These are phyloP conservation scores for Stenolophus ochropezus DNA, from an alignment of 2,888 invertebrate genomes.

Conservation along the genomic window DNA sequence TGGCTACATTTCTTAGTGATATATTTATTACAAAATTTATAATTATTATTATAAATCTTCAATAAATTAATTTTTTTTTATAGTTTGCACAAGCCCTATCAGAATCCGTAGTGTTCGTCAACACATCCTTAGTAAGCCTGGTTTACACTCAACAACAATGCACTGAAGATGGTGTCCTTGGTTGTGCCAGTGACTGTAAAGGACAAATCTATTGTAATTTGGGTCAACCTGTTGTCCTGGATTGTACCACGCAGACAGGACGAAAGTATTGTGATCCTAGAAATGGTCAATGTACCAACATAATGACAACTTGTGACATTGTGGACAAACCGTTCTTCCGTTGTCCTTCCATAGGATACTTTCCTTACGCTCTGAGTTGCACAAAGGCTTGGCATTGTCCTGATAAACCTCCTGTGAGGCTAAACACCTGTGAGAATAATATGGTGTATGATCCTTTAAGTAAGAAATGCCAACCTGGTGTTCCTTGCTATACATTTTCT, in stretches of 20 bases:
- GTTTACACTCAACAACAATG: not conserved
- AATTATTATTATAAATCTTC: no score
- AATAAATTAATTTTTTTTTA: not conserved
- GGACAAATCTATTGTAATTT: not conserved
- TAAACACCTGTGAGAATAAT: not conserved
- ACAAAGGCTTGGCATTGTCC: slow-evolving; percentile 12
- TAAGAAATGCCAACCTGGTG: not conserved
- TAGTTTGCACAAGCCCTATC: not conserved
- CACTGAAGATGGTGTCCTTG: not conserved
- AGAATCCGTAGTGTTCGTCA: not conserved
- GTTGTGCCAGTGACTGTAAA: slow-evolving; percentile 16
- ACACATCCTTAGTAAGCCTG: not conserved
- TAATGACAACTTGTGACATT: not conserved
- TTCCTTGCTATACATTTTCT: slow-evolving; percentile 37
- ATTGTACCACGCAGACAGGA: slow-evolving; percentile 24
- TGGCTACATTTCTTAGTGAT: no score
- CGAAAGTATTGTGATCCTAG: not conserved
- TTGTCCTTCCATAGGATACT: slow-evolving; percentile 24
- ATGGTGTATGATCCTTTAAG: not conserved
- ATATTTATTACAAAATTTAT: no score
- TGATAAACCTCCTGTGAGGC: not conserved
- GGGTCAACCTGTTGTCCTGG: not conserved
- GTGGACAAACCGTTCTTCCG: not conserved
- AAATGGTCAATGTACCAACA: not conserved
- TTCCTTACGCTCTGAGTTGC: slow-evolving; percentile 35